phyloP scores from a whole-genome alignment of 92 coral and sea anemone species.

The Hydrozoanthus gracilis region DNA sequence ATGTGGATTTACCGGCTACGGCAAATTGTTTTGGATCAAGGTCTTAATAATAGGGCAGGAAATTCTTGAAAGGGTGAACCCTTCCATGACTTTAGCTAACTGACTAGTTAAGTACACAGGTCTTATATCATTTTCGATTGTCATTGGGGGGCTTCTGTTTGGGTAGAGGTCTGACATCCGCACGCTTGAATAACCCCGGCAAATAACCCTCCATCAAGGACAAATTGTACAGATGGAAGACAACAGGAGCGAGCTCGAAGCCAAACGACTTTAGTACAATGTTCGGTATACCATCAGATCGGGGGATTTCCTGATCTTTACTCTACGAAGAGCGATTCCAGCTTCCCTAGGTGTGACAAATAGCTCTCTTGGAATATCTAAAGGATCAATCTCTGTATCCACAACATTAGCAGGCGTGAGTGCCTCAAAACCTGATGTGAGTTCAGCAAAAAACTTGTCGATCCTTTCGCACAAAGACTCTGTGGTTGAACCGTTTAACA shows the following conservation, averaged over 20 bases:
- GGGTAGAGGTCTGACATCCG: slow-evolving; percentile 4
- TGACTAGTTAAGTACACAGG: slow-evolving; percentile 48
- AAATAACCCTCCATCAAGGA: slow-evolving; percentile 20
- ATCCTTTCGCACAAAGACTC: too few species aligned
- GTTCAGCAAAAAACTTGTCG: too few species aligned
- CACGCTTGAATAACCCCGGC: too few species aligned
- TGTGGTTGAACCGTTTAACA: too few species aligned
- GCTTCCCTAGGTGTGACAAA: slow-evolving; percentile 30
- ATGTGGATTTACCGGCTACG: slow-evolving; percentile 1
- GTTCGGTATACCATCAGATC: slow-evolving; percentile 54
- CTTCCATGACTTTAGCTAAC: slow-evolving; percentile 20
- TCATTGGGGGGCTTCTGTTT: slow-evolving; percentile 42
- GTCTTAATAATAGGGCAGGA: slow-evolving; percentile 8
- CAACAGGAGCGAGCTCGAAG: slow-evolving; percentile 13
- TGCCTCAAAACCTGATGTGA: too few species aligned
- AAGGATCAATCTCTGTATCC: too few species aligned
- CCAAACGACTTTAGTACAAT: slow-evolving; percentile 27
- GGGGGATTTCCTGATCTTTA: slow-evolving; percentile 34
- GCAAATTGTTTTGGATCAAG: slow-evolving; percentile 58
- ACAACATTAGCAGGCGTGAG: neutral
- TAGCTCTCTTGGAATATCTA: slow-evolving; percentile 30
- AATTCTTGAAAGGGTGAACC: slow-evolving; percentile 13
- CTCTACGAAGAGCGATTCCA: slow-evolving; percentile 16
- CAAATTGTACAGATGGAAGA: neutral
- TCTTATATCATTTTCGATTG: slow-evolving; percentile 47